These are phyloP conservation scores for Triplophysa dalaica DNA, from an alignment of 2,113 vertebrate genomes.

Conservation along the genomic window DNA sequence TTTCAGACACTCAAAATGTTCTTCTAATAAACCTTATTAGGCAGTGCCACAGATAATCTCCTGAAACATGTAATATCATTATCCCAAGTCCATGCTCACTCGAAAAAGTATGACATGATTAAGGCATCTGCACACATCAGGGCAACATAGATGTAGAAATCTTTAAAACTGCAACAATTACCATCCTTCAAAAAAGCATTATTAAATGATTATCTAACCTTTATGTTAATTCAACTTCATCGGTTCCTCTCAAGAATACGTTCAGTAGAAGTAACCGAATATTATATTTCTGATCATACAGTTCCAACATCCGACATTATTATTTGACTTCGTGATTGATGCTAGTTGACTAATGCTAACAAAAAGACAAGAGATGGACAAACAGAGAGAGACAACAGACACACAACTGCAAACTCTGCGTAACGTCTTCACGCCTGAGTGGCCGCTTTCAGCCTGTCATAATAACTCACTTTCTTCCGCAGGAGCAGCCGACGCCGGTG, in stretches of 20 bases:
- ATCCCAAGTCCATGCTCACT: slow-evolving; percentile 37
- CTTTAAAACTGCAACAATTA: too few relatives aligned
- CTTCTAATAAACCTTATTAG: slow-evolving; percentile 15
- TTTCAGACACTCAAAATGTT: background rate
- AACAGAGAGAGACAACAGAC: slow-evolving; percentile 24
- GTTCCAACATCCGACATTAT: slow-evolving; percentile 31
- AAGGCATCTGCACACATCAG: background rate
- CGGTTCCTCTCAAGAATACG: background rate
- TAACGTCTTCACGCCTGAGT: background rate
- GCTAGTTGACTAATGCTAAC: background rate
- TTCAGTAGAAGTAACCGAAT: background rate
- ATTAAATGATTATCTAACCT: too few relatives aligned
- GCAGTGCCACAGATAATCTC: slow-evolving; percentile 6
- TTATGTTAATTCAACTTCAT: too few relatives aligned
- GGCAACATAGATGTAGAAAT: background rate
- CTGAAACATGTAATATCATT: slow-evolving; percentile 27
- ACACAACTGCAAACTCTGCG: slow-evolving; percentile 28
- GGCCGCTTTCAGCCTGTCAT: slow-evolving; percentile 23
- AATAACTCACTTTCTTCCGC: slow-evolving; percentile 36
- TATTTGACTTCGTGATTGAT: slow-evolving; percentile 22
- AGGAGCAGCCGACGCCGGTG: background rate
- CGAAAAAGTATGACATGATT: slow-evolving; percentile 18
- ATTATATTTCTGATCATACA: slow-evolving; percentile 9
- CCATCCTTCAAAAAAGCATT: too few relatives aligned
- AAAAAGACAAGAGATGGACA: slow-evolving; percentile 4